These are phyloP conservation scores for Pheosia tremula DNA, from an alignment of 2,888 invertebrate genomes.

Conservation along the genomic window DNA sequence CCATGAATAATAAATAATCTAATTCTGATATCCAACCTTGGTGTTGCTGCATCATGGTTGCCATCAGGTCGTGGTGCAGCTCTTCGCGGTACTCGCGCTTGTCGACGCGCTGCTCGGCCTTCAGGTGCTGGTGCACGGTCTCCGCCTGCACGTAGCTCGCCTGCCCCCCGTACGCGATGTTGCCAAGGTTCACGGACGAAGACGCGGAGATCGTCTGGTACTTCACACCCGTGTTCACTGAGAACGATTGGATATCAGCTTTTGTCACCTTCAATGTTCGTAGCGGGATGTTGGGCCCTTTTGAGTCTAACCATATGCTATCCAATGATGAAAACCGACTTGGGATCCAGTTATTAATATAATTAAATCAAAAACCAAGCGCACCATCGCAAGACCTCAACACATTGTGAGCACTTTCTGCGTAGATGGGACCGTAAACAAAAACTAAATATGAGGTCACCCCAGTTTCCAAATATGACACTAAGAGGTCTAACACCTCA, in stretches of 20 bases:
- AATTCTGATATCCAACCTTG: too few relatives aligned
- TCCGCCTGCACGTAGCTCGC: conserved; percentile 65
- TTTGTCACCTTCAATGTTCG: too few relatives aligned
- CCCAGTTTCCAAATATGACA: too few relatives aligned
- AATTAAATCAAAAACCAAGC: too few relatives aligned
- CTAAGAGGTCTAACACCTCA: too few relatives aligned
- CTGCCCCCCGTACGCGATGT: conserved; percentile 76
- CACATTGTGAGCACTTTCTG: too few relatives aligned
- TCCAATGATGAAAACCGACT: too few relatives aligned
- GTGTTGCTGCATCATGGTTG: conserved; percentile 80
- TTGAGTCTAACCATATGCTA: background rate
- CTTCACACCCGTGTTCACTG: conserved; percentile 78
- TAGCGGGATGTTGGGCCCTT: background rate
- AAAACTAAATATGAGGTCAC: too few relatives aligned
- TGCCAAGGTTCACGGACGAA: conserved; percentile 73
- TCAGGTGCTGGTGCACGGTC: conserved; percentile 61
- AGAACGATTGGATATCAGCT: conserved; percentile 2
- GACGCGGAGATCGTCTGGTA: conserved; percentile 80
- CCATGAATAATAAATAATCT: too few relatives aligned
- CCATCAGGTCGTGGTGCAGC: conserved; percentile 83
- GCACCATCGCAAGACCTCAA: too few relatives aligned
- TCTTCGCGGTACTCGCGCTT: conserved; percentile 79
- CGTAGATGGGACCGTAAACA: too few relatives aligned
- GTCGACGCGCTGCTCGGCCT: conserved; percentile 65
- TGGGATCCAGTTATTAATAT: too few relatives aligned